Conservation (phyloP, 2,888 invertebrate species). For the Congeria kusceri region DNA sequence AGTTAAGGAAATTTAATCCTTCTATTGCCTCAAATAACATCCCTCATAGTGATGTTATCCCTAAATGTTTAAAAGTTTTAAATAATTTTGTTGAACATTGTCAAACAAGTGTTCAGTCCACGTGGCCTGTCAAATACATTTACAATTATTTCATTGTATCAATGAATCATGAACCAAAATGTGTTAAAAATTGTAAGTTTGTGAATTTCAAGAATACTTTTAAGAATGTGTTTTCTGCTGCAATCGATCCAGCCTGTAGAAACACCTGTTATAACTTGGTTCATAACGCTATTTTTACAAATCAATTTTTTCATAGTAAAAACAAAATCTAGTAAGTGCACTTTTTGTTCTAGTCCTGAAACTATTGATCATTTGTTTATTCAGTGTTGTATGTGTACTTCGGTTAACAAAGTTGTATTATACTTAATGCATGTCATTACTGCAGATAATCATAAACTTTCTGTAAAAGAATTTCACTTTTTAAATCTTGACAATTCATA, state of each 20-base stretch:
- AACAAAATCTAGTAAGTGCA: neutral
- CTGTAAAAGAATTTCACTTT: too few relatives aligned
- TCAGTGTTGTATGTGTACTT: too few relatives aligned
- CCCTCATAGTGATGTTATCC: neutral
- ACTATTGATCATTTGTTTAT: too few relatives aligned
- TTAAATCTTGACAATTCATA: neutral
- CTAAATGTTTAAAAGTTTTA: neutral
- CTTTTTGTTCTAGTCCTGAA: neutral
- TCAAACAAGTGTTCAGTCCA: neutral
- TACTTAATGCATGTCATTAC: too few relatives aligned
- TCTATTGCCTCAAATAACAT: neutral
- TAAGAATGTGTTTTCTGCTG: neutral
- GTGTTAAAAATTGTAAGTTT: neutral
- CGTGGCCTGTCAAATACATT: neutral
- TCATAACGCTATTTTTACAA: neutral
- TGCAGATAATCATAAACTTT: too few relatives aligned
- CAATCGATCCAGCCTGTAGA: neutral
- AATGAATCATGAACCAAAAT: neutral
- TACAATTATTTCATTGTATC: neutral
- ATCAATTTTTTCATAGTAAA: neutral
- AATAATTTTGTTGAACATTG: neutral
- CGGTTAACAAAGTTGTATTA: too few relatives aligned
- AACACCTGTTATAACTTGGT: neutral
- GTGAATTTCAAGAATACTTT: neutral
- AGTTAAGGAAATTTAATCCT: conserved; percentile 1